Percentiles rank a stretch among this genome's conserved stretches.
phyloP scores from a whole-genome alignment of 2,797 vertebrate genomes.

The Melanotaenia nigrans region DNA sequence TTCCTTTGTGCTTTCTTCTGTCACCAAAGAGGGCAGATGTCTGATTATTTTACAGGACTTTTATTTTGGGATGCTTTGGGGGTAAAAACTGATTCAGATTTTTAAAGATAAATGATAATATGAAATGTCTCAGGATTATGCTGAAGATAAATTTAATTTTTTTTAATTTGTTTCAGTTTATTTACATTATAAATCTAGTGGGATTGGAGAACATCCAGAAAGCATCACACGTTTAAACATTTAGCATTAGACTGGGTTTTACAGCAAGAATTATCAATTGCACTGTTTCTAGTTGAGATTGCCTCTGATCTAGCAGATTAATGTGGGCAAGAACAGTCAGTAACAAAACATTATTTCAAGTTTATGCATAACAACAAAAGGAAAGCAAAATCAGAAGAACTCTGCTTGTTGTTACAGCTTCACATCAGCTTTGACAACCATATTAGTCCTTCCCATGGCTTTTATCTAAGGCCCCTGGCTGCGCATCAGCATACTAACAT shows the following conservation, averaged over 20 bases:
- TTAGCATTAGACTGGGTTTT: neutral
- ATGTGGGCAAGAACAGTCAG: neutral
- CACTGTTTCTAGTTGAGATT: neutral
- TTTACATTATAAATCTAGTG: neutral
- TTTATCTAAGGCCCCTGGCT: neutral
- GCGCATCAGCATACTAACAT: neutral
- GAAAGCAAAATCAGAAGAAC: neutral
- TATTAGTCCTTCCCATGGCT: neutral
- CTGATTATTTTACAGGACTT: slow-evolving; percentile 23
- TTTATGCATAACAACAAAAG: neutral
- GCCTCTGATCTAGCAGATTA: neutral
- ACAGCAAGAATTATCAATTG: neutral
- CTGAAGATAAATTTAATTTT: neutral
- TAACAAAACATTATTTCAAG: too few species aligned
- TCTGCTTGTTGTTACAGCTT: too few species aligned
- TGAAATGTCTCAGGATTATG: neutral
- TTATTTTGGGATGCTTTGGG: neutral
- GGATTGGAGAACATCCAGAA: neutral
- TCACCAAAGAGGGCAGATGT: slow-evolving; percentile 9
- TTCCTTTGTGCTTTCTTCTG: slow-evolving; percentile 11
- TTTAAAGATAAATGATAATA: neutral
- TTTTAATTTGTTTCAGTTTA: slow-evolving; percentile 3
- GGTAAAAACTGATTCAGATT: neutral
- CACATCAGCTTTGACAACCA: neutral
- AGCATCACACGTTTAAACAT: neutral